phyloP scores from a whole-genome alignment of 2,797 vertebrate species.

The Holocentrus rufus region DNA sequence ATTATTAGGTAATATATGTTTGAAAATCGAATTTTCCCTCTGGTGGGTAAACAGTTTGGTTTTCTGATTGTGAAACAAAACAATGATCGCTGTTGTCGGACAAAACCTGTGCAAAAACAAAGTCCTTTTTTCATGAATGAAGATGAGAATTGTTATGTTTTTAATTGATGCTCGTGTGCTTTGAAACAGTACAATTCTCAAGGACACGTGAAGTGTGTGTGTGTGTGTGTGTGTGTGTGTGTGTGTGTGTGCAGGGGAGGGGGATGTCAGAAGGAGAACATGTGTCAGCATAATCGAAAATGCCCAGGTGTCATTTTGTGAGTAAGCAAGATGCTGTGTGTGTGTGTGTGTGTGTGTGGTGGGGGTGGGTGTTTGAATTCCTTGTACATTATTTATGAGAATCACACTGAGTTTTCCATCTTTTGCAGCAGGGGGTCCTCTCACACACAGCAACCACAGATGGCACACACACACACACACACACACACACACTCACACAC shows the following conservation, averaged over 20 bases:
- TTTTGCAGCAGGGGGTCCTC: conserved; percentile 69
- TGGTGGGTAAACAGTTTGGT: neutral
- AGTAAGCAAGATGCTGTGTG: conserved; percentile 40
- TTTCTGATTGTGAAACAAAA: too few species aligned
- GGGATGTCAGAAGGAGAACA: conserved; percentile 53
- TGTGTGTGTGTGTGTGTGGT: conserved; percentile 7
- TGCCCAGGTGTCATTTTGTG: conserved; percentile 56
- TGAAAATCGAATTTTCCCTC: neutral
- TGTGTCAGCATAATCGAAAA: conserved; percentile 66
- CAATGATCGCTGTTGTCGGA: too few species aligned
- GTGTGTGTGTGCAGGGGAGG: conserved; percentile 26
- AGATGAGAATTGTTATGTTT: too few species aligned
- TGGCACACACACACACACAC: conserved; percentile 53
- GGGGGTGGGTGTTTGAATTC: conserved; percentile 35
- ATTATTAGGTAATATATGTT: neutral
- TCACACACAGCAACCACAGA: conserved; percentile 63
- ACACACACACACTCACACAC: conserved; percentile 26
- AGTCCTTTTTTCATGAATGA: too few species aligned
- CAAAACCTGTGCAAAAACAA: too few species aligned
- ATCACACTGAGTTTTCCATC: conserved; percentile 73
- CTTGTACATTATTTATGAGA: conserved; percentile 75
- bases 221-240: conserved; percentile 20
- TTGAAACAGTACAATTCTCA: too few species aligned
- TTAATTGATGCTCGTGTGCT: too few species aligned
- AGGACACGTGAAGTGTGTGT: neutral